phyloP scores from a whole-genome alignment of 2,888 invertebrate species.

The Heteropelma amictum region DNA sequence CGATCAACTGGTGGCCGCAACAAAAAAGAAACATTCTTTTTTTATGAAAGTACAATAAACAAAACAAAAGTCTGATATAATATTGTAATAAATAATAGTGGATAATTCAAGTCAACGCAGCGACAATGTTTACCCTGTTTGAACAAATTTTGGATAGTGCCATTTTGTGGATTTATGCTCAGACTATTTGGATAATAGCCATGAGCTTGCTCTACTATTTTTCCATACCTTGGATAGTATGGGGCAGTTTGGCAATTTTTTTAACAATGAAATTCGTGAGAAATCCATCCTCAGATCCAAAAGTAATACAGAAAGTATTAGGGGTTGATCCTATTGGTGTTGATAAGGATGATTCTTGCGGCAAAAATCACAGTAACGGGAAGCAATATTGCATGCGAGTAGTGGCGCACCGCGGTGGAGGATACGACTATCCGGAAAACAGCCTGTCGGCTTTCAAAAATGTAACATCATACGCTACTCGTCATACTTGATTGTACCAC shows the following conservation, averaged over 20 bases:
- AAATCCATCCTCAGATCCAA: conserved; percentile 67
- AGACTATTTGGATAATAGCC: conserved; percentile 62
- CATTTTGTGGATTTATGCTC: conserved; percentile 68
- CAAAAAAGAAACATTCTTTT: background rate
- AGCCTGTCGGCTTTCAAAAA: conserved; percentile 82
- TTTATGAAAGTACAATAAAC: background rate
- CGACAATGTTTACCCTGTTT: conserved; percentile 58
- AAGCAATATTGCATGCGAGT: conserved; percentile 79
- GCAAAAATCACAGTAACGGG: conserved; percentile 63
- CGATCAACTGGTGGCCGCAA: background rate
- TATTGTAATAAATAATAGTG: background rate
- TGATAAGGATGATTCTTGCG: conserved; percentile 57
- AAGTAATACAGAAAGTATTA: conserved; percentile 67
- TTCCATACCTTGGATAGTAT: conserved; percentile 71
- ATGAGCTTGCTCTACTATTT: conserved; percentile 66
- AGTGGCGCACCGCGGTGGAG: conserved; percentile 88
- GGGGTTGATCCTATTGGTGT: conserved; percentile 69
- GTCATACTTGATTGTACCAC: conserved; percentile 15
- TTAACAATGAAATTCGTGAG: conserved; percentile 64
- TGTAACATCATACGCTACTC: conserved; percentile 52
- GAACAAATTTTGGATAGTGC: conserved; percentile 64
- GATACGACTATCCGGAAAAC: conserved; percentile 89
- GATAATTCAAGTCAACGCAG: background rate
- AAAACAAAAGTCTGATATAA: conserved; percentile 1
- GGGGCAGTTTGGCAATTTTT: conserved; percentile 66